phyloP scores from a whole-genome alignment of 23 tunicate genomes.

The Phallusia fumigata region DNA sequence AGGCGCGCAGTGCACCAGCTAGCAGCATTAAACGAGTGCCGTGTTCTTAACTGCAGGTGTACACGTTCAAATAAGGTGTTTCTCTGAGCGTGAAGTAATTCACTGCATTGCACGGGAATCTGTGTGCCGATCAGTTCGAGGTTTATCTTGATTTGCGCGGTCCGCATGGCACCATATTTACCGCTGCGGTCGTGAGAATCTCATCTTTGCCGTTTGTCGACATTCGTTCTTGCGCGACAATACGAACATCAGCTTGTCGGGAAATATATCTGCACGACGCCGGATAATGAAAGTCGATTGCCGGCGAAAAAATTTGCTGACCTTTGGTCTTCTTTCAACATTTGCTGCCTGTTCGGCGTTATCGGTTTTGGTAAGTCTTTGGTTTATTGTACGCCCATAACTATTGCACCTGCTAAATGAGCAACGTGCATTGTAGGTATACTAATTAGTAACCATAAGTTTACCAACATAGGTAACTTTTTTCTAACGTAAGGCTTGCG shows the following conservation, averaged over 20 bases:
- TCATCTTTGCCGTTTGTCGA: too few relatives aligned
- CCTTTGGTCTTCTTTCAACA: not conserved
- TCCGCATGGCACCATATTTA: not conserved
- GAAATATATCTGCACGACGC: not conserved
- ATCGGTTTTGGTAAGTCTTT: not conserved
- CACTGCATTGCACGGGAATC: not conserved
- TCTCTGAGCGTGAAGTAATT: not conserved
- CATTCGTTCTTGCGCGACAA: too few relatives aligned
- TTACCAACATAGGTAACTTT: too few relatives aligned
- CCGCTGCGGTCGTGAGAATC: too few relatives aligned
- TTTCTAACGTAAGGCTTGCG: too few relatives aligned
- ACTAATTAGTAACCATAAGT: too few relatives aligned
- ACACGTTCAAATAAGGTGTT: conserved; percentile 11
- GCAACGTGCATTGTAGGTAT: too few relatives aligned
- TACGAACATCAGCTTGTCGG: not conserved
- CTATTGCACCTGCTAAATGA: too few relatives aligned
- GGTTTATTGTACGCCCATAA: not conserved
- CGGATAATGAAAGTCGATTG: not conserved
- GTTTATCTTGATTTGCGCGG: not conserved
- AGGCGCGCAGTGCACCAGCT: not conserved
- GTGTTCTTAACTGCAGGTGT: not conserved
- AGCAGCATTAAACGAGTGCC: not conserved
- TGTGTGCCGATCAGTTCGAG: not conserved
- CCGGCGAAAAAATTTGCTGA: not conserved
- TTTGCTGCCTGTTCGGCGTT: not conserved